Conservation (phyloP, 2,888 invertebrate species). For the Conus canariensis region DNA sequence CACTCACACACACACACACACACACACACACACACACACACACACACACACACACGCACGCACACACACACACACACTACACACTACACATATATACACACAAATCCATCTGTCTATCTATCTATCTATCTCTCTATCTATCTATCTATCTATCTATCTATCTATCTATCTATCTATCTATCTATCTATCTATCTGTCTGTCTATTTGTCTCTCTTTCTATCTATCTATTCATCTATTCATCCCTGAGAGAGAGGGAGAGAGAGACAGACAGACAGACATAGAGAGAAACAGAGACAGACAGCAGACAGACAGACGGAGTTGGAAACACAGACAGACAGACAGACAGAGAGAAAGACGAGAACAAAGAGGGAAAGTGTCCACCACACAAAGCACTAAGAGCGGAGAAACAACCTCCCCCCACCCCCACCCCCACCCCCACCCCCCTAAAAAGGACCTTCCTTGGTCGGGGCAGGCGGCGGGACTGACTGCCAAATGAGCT, state of each 20-base stretch:
- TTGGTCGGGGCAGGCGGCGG: no score
- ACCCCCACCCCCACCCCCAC: no score
- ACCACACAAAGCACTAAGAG: no score
- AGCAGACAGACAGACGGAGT: no score
- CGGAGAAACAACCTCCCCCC: no score
- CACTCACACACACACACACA: background rate
- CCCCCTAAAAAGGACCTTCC: no score
- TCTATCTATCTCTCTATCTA: background rate
- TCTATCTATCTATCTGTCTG: background rate
- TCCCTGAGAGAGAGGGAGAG: background rate
- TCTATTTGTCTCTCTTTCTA: background rate
- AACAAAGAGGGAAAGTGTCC: no score
- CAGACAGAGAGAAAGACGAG: background rate
- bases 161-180: background rate
- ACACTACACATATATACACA: background rate
- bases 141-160: background rate
- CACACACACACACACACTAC: no score
- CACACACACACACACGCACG: background rate
- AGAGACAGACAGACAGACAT: no score
- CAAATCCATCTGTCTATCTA: background rate
- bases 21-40: background rate
- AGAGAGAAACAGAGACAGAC: no score
- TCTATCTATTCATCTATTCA: background rate
- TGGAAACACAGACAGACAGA: no score
- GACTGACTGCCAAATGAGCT: background rate